Evolutionary conservation across 2,797 vertebrate species (phyloP), one percentile per base, ranked within the genome.

Genomic region (Gephyroberyx darwinii): DNA sequence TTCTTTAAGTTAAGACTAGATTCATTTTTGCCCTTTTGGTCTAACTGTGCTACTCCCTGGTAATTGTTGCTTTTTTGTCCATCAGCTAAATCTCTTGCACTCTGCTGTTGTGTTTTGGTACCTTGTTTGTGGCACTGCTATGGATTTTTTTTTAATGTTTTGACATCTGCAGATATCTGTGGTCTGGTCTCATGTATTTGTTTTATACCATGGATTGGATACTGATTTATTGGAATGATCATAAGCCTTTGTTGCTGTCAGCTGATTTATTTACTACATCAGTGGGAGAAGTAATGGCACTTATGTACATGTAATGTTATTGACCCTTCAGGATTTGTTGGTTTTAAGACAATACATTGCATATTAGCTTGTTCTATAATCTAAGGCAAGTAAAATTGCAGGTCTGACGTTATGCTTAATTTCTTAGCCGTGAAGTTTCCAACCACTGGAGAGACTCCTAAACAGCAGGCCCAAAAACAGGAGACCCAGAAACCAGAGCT

Each of bases 391-490:
- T 41, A 5, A 66, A 64, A 59, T 47, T 66, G 31, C 33, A 33
- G 14, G 14, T 47, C 14, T 20, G 39, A 64, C 77, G 16, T 76
- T 71, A 20, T 87, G 41, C 74, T 82, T 14, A 72, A 68, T 83
- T 51, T 80, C 35, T 20, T 84, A 92, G 90, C 72, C 19, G 56
- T 81, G 51, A 71, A 47, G 48, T 31, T 84, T 59, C 51, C 51
- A 62, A 16, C 78, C 66, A 81, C 83, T 75, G 88, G 31, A 73
- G 75, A 86, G 62, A 80, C 58, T 58, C 69, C 77, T 60, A 50
- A 64, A 75, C 59, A 82, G 57, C 71, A 86, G 30, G 41, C 76
- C 5, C 60, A 75, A 43, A 78, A 78, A 55, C 79, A 85, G 55
- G 84, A 91, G n/a, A 58, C 61, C 55, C 62, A 81, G 52, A 79